phyloP scores from a whole-genome alignment of 2,888 invertebrate genomes.

The Acleris literana region DNA sequence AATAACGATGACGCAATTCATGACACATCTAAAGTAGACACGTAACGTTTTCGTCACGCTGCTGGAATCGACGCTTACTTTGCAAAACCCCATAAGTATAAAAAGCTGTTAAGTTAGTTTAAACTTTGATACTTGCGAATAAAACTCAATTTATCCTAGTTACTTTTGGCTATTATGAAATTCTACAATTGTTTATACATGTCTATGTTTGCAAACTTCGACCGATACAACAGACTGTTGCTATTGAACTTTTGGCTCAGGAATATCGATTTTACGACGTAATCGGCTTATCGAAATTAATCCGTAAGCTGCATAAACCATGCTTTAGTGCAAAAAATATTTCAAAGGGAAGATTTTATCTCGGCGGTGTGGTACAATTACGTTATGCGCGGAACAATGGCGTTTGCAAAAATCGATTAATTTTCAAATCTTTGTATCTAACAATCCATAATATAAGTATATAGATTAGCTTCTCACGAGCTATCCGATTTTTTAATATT shows the following conservation, averaged over 20 bases:
- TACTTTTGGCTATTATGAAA: too few relatives aligned
- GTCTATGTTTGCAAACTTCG: constrained; percentile 29
- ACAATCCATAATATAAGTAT: too few relatives aligned
- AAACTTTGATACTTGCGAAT: too few relatives aligned
- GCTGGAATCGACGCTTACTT: background rate
- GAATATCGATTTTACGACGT: constrained; percentile 18
- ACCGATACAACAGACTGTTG: constrained; percentile 6
- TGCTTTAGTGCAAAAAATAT: constrained; percentile 1
- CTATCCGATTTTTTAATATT: too few relatives aligned
- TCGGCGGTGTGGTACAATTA: too few relatives aligned
- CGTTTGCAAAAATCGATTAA: too few relatives aligned
- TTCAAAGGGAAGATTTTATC: constrained; percentile 12
- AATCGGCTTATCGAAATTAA: constrained; percentile 30
- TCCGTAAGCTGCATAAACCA: constrained; percentile 18
- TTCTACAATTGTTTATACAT: background rate
- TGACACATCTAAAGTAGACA: background rate
- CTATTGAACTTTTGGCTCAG: background rate
- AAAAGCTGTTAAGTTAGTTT: too few relatives aligned
- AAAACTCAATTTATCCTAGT: too few relatives aligned
- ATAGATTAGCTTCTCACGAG: too few relatives aligned
- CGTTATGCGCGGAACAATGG: too few relatives aligned
- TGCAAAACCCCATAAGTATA: too few relatives aligned
- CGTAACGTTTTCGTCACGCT: constrained; percentile 17
- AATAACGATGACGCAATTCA: background rate
- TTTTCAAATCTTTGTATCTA: too few relatives aligned